A percentile compares a stretch with the other conserved stretches of the same genome.
These are phyloP conservation scores for Nemotelus pantherinus DNA, from an alignment of 2,888 invertebrate species.

Conservation along the genomic window DNA sequence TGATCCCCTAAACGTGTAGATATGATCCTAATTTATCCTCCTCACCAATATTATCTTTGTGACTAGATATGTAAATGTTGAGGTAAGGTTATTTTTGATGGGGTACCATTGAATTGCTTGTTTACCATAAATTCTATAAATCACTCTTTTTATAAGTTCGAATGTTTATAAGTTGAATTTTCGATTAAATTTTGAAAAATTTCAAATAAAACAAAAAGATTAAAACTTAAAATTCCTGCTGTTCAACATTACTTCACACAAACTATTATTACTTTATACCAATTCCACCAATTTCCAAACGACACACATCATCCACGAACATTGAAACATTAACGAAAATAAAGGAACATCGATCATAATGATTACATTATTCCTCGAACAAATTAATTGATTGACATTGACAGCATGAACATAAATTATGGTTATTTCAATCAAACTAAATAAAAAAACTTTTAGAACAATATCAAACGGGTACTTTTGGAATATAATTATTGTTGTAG, in stretches of 20 bases:
- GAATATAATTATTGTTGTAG: slow-evolving; percentile 16
- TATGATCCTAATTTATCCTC: too few species aligned
- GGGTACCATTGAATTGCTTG: too few species aligned
- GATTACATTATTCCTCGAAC: slow-evolving; percentile 2
- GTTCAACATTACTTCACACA: slow-evolving; percentile 28
- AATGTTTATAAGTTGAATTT: too few species aligned
- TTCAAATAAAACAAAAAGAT: background rate
- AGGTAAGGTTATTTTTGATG: too few species aligned
- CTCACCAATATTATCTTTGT: too few species aligned
- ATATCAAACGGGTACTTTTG: slow-evolving; percentile 10
- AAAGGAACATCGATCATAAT: slow-evolving; percentile 14
- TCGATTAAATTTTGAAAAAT: too few species aligned
- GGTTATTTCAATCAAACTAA: slow-evolving; percentile 16
- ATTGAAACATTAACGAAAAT: slow-evolving; percentile 26
- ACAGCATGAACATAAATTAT: slow-evolving; percentile 23
- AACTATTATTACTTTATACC: slow-evolving; percentile 8
- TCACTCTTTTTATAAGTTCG: too few species aligned
- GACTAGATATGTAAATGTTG: too few species aligned
- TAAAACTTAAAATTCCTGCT: slow-evolving; percentile 33
- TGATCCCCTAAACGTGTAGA: too few species aligned
- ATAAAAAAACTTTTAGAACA: slow-evolving; percentile 15
- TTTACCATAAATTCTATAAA: too few species aligned
- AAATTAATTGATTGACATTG: slow-evolving; percentile 12
- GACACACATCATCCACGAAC: slow-evolving; percentile 25
- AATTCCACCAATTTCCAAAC: slow-evolving; percentile 15